Evolutionary conservation across 2,888 invertebrate species (phyloP), one percentile per base, ranked within the genome.

Genomic region (Tetrapedia diversipes): DNA sequence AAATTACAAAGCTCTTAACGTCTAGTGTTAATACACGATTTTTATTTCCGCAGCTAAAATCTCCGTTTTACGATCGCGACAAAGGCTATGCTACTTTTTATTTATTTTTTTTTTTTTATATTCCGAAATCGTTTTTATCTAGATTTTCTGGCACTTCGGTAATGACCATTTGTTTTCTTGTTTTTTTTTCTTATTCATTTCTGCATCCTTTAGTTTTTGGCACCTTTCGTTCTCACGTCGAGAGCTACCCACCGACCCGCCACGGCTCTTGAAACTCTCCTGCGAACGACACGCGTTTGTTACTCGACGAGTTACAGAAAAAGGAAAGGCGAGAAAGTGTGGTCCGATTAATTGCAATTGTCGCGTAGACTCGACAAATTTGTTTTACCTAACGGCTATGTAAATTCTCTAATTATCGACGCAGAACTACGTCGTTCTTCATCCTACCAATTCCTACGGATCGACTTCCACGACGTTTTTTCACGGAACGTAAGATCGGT

Each of bases 361-460:
- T 85, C 85, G 77, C 79, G 69, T 79, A 81, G 72, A 84, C 63
- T 67, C 82, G 79, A 79, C 77, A 65, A 73, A 69, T 70, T 53
- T 76, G 60, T 59, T 54, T 80, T 69, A 73, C 37, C 68, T 53
- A 74, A 64, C 41, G 59, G 41, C 84, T 84, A 84, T 76, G 19
- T 70, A 76, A 77, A 70, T 81, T 71, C 34, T 70, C 77, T 81
- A 75, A 81, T 74, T 78, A 56, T 64, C 71, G 80, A 81, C 81
- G 76, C 61, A 43, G 63, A 61, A 53, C 72, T 80, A 73, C 79
- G 68, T 82, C 80, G 66, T 80, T 81, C 51, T 47, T 67, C 54
- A 29, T 75, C n/a, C 86, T 87, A 86, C 81, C 86, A 86, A 85
- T 84, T 88, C 84, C 86, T 87, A 85, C 86, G 68, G 74, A 81